A percentile compares a stretch with the other conserved stretches of the same genome.
Conservation (phyloP, 2,113 vertebrate species). For the Stomatorhinus ivindoensis region DNA sequence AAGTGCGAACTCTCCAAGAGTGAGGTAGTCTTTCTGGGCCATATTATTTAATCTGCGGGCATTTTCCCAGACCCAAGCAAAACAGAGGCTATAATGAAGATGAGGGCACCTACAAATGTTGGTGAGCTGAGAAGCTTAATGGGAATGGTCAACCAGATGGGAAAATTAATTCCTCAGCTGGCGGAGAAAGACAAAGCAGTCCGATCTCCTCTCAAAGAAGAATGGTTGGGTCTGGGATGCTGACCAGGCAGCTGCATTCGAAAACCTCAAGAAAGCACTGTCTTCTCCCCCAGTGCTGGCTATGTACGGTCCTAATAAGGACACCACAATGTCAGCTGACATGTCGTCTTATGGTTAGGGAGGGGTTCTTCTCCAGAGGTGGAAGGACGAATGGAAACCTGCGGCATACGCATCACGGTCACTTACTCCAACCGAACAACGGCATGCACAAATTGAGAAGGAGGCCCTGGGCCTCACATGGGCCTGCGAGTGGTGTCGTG, state of each 20-base stretch:
- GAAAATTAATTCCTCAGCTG: neutral
- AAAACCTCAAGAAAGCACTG: neutral
- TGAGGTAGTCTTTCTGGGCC: neutral
- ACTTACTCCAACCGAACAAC: neutral
- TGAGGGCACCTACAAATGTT: neutral
- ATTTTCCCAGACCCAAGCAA: neutral
- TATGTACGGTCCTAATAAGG: neutral
- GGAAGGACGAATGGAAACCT: neutral
- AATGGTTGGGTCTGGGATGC: neutral
- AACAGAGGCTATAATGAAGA: neutral
- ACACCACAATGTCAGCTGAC: neutral
- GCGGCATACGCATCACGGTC: neutral
- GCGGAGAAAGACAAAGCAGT: neutral
- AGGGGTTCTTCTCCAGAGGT: neutral
- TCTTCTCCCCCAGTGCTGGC: neutral
- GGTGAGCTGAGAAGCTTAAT: neutral
- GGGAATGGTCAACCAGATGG: neutral
- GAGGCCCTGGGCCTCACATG: neutral
- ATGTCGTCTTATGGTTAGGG: neutral
- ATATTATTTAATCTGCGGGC: too few relatives aligned
- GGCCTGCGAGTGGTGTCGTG: neutral
- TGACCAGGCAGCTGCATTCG: neutral
- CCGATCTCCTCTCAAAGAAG: neutral
- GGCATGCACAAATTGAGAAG: neutral
- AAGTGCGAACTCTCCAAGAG: neutral